Percentiles rank a stretch among this genome's conserved stretches.
These are phyloP conservation scores for Pogonophryne albipinna DNA, from an alignment of 2,797 vertebrate genomes.

Conservation along the genomic window DNA sequence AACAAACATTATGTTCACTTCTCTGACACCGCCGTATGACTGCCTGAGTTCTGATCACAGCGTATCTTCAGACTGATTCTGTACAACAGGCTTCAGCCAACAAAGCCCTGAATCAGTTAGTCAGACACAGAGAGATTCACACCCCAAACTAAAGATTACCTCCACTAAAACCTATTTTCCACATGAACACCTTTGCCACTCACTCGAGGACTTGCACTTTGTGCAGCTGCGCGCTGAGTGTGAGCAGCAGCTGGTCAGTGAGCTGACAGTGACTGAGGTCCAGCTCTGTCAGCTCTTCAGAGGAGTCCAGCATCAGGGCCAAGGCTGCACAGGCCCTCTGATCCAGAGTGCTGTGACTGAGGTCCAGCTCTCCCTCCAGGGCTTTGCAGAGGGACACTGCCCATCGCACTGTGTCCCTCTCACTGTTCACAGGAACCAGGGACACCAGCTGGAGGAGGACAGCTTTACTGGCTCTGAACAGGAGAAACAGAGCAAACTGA, in stretches of 20 bases:
- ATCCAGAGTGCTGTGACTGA: conserved; percentile 69
- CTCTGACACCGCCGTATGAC: too few species aligned
- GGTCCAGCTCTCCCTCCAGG: conserved; percentile 66
- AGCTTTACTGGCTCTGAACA: conserved; percentile 57
- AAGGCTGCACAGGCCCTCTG: conserved; percentile 52
- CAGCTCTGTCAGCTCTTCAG: conserved; percentile 68
- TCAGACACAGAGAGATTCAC: too few species aligned
- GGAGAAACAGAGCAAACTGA: conserved; percentile 7
- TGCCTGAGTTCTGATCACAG: too few species aligned
- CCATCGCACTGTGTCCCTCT: conserved; percentile 28
- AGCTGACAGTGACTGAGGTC: conserved; percentile 77
- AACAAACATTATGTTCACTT: too few species aligned
- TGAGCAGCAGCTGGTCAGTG: conserved; percentile 58
- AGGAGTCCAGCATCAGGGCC: conserved; percentile 64
- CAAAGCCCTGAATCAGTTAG: too few species aligned
- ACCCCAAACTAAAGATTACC: too few species aligned
- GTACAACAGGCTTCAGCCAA: too few species aligned
- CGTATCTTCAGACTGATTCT: too few species aligned
- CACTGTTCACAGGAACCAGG: conserved; percentile 26
- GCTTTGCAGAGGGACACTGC: conserved; percentile 52
- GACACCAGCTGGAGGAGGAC: conserved; percentile 60
- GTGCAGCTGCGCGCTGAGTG: conserved; percentile 64
- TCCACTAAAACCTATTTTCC: too few species aligned
- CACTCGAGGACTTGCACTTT: conserved; percentile 73
- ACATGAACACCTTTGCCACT: conserved; percentile 26